Base-by-base conservation (phyloP, 2,113 vertebrate genomes). In the Coptodon bakossiorum region DNA sequence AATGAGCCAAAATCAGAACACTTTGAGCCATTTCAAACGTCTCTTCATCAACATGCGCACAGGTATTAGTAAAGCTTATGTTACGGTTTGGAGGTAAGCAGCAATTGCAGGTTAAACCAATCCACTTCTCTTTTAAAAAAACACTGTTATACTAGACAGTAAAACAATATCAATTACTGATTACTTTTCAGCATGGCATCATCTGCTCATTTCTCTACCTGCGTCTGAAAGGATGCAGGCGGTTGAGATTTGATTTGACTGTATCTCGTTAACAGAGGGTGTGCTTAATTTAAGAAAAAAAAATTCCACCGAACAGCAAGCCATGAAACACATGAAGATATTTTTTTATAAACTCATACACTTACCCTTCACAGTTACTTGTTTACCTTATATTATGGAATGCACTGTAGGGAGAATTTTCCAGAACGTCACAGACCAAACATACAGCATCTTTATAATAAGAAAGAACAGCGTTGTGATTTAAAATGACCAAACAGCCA, bases 241-340 rank as follows among this genome's bases (percentile, higher is more conserved):
- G 19, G 24, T 66, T 80, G 57, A 95, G 91, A 93, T 97, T 97
- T 97, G 97, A 95, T 98, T 97, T 97, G 97, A 97, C 97, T 97
- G 96, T 97, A 96, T 96, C 96, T 93, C 91, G 93, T 91, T 93
- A 96, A 95, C 89, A 85, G 89, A 93, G 63, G 83, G 76, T 92
- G 92, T 91, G 92, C 86, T 96, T 96, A 66, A 83, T 86, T 52
- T 85, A 84, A 50, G 52, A 89, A 89, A 88, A 93, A 43, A 86
- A 88, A 92, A 91, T 94, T 95, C 91, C 95, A 96, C 95, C 96
- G 82, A 92, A 96, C 96, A 95, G 95, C 94, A 96, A 95, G 96
- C 90, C 81, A 92, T 92, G 93, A 95, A 96, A 96, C 96, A 97
- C 90, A 95, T 85, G 88, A 96, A 95, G 96, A 97, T 94, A 97